Evolutionary conservation across 2,888 invertebrate genomes (phyloP).

Genomic region (Pherbina coryleti): DNA sequence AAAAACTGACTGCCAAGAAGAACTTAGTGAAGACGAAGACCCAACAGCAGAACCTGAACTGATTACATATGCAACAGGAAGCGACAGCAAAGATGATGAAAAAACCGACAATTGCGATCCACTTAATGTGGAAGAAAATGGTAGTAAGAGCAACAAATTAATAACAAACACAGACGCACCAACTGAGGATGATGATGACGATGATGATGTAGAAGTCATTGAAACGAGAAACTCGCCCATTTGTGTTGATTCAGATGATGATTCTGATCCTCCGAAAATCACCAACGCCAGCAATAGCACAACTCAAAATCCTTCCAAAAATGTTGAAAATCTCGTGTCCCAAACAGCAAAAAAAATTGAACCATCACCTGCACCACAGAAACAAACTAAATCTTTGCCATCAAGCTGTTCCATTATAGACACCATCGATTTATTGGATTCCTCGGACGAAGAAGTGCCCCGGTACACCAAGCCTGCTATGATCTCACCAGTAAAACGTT

Average conservation of each 20-base stretch:
- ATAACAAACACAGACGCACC: background rate
- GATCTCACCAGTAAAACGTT: conserved; percentile 43
- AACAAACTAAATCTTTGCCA: background rate
- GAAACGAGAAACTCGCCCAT: conserved; percentile 56
- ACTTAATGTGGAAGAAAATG: conserved; percentile 29
- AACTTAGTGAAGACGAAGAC: conserved; percentile 35
- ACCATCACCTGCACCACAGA: conserved; percentile 9
- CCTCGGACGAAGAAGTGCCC: conserved; percentile 49
- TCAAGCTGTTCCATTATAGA: conserved; percentile 32
- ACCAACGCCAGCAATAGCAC: background rate
- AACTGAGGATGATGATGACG: conserved; percentile 45
- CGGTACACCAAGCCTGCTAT: background rate
- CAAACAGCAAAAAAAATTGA: background rate
- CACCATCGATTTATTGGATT: conserved; percentile 51
- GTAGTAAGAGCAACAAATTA: conserved; percentile 20
- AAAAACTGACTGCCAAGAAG: conserved; percentile 20
- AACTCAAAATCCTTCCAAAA: background rate
- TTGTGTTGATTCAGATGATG: conserved; percentile 56
- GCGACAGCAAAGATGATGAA: background rate
- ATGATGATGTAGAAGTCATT: conserved; percentile 56
- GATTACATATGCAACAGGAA: background rate
- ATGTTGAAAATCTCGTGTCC: background rate
- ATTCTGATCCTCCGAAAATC: conserved; percentile 27
- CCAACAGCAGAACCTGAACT: conserved; percentile 2
- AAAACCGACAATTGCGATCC: conserved; percentile 9